Evolutionary conservation across 1,140 invertebrate genomes (phyloP), one percentile per base, ranked within the genome.

Genomic region (Olivierus martensii): DNA sequence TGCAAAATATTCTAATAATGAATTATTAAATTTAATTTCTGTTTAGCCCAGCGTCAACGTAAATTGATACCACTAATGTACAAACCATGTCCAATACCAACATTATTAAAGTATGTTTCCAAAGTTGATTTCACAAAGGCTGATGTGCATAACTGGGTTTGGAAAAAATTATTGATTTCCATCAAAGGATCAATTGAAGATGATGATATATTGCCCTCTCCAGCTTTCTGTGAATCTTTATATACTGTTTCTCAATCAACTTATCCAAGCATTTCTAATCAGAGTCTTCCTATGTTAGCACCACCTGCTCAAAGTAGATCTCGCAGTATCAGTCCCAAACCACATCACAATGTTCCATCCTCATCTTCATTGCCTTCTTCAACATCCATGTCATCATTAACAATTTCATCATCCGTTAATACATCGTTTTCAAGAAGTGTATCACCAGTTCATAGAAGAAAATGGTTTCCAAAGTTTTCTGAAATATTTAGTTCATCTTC

Each of bases 11-110:
- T 37, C 10, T 37, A 22, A 7, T 14, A 49, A 28, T 22, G 18
- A 46, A 3, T 36, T 14, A 36, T 47, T 35, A 7, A 35, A 45
- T 18, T 19, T 47, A 14, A 22, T 34, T 36, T 35, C 34, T 5
- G 34, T 35, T 35, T 35, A 55, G 55, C 48, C 36, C 42, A 57
- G 41, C 34, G 50, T 21, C 10, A 45, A 3, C 47, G 57, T 49
- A 67, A 65, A 47, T 53, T 71, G 14, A 67, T 71, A 46, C 69
- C 69, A 10, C 61, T 70, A 3, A 56, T 70, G 2, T 65, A 65
- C 22, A 61, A 66, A 46, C 56, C 51, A 0, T 66, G 65, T 47
- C 42, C 57, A 12, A 64, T 68, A 17, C 70, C 70, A 9, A 51
- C 65, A 34, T 65, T 69, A 14, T 51, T 71, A 14, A 55, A 60